A percentile compares a stretch with the other conserved stretches of the same genome.
These are phyloP conservation scores for Catharus minimus DNA, from an alignment of 2,113 vertebrate species.

Conservation along the genomic window DNA sequence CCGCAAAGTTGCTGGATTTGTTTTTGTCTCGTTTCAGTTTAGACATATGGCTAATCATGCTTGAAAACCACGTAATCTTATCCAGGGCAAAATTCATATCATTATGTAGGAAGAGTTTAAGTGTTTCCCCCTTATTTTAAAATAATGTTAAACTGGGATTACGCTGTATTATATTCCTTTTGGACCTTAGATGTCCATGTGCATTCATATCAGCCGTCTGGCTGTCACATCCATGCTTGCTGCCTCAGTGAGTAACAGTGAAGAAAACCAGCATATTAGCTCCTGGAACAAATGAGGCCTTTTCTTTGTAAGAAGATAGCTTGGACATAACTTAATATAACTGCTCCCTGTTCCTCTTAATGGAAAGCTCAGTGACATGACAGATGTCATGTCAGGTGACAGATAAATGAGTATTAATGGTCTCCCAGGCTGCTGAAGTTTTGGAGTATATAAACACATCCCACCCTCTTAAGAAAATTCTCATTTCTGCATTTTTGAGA, in stretches of 20 bases:
- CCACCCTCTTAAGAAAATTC: background rate
- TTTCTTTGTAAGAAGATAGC: conserved; percentile 48
- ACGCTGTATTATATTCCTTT: conserved; percentile 12
- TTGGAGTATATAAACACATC: background rate
- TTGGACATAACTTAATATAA: conserved; percentile 35
- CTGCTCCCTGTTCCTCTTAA: conserved; percentile 22
- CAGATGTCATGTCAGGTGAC: conserved; percentile 50
- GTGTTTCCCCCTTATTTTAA: conserved; percentile 40
- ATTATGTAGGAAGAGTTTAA: conserved; percentile 48
- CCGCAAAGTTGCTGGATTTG: background rate
- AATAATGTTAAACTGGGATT: conserved; percentile 60
- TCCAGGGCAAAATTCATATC: conserved; percentile 54
- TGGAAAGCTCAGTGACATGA: conserved; percentile 26
- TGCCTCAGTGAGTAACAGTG: conserved; percentile 47
- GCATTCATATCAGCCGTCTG: conserved; percentile 39
- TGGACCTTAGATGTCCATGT: conserved; percentile 45
- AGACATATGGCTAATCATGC: conserved; percentile 62
- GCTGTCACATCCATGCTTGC: conserved; percentile 33
- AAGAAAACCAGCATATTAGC: conserved; percentile 41
- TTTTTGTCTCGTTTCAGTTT: conserved; percentile 56
- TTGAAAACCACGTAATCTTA: conserved; percentile 59
- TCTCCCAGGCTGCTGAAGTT: background rate
- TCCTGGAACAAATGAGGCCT: conserved; percentile 29
- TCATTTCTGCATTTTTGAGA: background rate
- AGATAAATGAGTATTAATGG: conserved; percentile 22